Evolutionary conservation across 2,888 invertebrate species (phyloP), one percentile per base, ranked within the genome.

Genomic region (Galeruca laticollis): DNA sequence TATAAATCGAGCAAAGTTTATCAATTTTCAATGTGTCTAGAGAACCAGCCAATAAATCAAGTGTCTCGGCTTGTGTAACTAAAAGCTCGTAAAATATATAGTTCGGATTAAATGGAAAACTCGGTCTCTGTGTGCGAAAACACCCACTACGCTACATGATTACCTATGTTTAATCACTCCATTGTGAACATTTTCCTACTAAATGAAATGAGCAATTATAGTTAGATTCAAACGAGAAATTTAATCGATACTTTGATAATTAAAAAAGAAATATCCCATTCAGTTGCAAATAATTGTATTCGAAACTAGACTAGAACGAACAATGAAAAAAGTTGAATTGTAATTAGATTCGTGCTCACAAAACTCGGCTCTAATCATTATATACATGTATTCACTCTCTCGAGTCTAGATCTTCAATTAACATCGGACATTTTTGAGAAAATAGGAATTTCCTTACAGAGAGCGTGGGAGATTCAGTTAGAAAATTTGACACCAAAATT

Each of bases 61-160:
- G 73, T 72, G 77, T 76, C 78, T 74, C 77, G 75, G 79, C 78
- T 79, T 81, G 79, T 80, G 79, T 81, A 79, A 81, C 80, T 80
- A 80, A 81, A 81, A 80, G 79, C 80, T 80, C 78, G 79, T 80
- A 79, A 79, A 80, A 79, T 80, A 79, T 79, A 81, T 79, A 73
- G 77, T 77, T 76, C 75, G 78, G 78, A 78, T 79, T 78, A 78
- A 78, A 80, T 65, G 68, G 67, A 70, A 72, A 70, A 73, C 69
- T 64, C 69, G 69, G 64, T 60, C 60, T n/a, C 33, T 51, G 51
- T 69, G 71, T 67, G 65, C 60, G 66, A 67, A 67, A 57, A 66
- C 72, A 59, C 66, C 66, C 59, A 51, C 59, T 59, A 37, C 33
- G 15, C 66, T 59, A 66, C 59, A 60, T 51, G 59, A 65, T 65